Conservation (phyloP, 2,797 vertebrate species). For the Helicolenus hilgendorfi region DNA sequence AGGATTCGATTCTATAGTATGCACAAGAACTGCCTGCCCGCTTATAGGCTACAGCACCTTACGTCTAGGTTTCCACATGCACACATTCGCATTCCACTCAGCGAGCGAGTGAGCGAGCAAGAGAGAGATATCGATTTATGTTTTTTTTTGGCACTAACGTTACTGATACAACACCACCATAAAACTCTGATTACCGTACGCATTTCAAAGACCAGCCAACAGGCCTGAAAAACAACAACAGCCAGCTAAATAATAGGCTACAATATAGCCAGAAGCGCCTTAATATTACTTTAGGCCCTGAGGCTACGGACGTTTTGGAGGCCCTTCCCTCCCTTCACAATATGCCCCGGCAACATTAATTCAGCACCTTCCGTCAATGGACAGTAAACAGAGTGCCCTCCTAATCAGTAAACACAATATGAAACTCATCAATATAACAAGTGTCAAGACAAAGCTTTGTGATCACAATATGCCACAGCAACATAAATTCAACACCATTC, state of each 20-base stretch:
- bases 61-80: not conserved
- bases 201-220: not conserved
- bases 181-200: not conserved
- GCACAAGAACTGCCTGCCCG: not conserved
- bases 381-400: not conserved
- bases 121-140: not conserved
- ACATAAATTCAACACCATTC: not conserved
- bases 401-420: not conserved
- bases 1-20: not conserved
- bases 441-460: not conserved
- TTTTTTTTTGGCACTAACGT: not conserved
- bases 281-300: not conserved
- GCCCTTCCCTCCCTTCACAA: not conserved
- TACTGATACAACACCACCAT: not conserved
- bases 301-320: not conserved
- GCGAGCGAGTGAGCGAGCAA: not conserved
- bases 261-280: not conserved
- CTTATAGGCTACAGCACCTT: not conserved
- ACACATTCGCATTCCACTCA: not conserved
- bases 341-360: not conserved
- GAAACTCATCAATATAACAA: not conserved
- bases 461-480: not conserved
- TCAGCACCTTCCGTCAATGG: not conserved
- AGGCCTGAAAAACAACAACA: not conserved
- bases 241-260: not conserved